Percentiles rank a stretch among this genome's conserved stretches.
Evolutionary conservation across 2,888 invertebrate genomes (phyloP).

Genomic region (Achlya flavicornis): DNA sequence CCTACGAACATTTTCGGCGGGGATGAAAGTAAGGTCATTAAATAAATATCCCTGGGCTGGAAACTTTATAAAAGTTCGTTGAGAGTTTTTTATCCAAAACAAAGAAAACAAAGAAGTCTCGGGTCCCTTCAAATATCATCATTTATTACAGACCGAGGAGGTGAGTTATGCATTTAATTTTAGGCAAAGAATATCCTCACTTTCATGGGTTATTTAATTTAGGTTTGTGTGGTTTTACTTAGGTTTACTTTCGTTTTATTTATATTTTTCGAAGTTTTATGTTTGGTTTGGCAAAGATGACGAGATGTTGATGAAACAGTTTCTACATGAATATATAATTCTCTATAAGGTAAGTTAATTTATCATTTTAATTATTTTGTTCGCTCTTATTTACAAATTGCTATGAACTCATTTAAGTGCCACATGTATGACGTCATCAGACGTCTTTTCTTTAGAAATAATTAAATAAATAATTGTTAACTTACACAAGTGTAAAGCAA

Average conservation of each 20-base stretch:
- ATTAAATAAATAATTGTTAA: no score
- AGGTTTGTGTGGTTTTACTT: background rate
- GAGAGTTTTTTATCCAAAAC: conserved; percentile 43
- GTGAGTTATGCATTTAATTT: conserved; percentile 14
- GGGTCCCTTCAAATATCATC: conserved; percentile 36
- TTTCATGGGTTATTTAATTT: background rate
- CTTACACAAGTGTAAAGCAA: no score
- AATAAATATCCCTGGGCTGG: conserved; percentile 54
- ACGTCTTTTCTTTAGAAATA: no score
- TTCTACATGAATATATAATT: no score
- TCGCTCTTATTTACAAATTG: no score
- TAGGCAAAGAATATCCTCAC: background rate
- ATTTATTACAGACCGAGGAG: conserved; percentile 35
- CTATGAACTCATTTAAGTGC: no score
- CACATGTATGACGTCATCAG: no score
- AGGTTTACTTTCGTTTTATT: background rate
- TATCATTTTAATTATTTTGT: no score
- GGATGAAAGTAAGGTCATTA: conserved; percentile 53
- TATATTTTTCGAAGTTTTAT: background rate
- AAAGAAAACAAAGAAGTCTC: conserved; percentile 45
- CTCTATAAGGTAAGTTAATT: no score
- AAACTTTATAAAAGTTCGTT: conserved; percentile 49
- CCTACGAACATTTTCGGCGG: conserved; percentile 24
- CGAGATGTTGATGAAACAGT: no score
- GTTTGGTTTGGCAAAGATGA: no score